Conservation (phyloP, 2,888 invertebrate species). For the Phengaris arion region DNA sequence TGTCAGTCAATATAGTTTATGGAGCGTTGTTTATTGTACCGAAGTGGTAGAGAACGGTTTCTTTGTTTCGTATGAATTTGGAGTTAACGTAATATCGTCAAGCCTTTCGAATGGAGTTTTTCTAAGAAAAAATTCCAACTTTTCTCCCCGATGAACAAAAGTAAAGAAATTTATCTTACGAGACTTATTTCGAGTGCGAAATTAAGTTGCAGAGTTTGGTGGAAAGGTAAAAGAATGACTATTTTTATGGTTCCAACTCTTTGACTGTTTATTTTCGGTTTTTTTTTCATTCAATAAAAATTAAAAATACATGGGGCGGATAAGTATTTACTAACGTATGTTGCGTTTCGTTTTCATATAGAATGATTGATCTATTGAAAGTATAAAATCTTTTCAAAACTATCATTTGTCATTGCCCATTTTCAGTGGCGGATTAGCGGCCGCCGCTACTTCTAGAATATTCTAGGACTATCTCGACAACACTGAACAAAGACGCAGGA, state of each 20-base stretch:
- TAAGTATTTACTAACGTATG: not conserved
- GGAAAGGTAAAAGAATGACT: conserved; percentile 1
- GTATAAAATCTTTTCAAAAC: too few species aligned
- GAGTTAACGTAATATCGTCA: conserved; percentile 35
- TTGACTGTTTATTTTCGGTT: not conserved
- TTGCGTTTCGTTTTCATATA: not conserved
- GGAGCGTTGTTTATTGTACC: conserved; percentile 60
- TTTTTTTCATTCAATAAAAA: not conserved
- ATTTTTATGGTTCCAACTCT: conserved; percentile 8
- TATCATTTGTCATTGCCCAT: not conserved
- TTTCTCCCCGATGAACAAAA: conserved; percentile 38
- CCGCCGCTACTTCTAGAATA: not conserved
- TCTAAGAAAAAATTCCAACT: conserved; percentile 36
- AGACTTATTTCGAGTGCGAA: conserved; percentile 33
- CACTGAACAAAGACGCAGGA: not conserved
- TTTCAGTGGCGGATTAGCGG: not conserved
- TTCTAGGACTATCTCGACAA: not conserved
- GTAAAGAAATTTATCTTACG: conserved; percentile 38
- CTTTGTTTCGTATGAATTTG: conserved; percentile 55
- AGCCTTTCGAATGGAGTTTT: conserved; percentile 35
- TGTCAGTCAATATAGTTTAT: conserved; percentile 59
- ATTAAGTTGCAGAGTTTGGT: conserved; percentile 34
- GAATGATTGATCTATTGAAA: not conserved
- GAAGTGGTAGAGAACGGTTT: conserved; percentile 48
- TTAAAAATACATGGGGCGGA: not conserved